These are phyloP conservation scores for Myopa testacea DNA, from an alignment of 2,888 invertebrate species.

Conservation along the genomic window DNA sequence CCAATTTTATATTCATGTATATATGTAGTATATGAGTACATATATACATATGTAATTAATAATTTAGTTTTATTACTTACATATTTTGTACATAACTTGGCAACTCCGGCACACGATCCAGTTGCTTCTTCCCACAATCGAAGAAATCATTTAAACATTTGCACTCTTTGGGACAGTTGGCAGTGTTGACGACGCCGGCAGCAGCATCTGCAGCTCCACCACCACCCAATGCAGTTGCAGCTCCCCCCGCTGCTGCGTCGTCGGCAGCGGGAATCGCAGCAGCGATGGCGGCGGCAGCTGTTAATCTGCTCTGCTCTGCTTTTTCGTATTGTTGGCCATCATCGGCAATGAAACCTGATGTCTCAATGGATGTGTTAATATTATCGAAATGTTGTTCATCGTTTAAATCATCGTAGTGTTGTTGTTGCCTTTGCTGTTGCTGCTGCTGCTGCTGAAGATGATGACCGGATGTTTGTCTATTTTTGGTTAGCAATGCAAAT, in stretches of 20 bases:
- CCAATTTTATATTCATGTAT: no score
- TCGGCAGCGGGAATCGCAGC: constrained; percentile 32
- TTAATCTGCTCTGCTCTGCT: constrained; percentile 52
- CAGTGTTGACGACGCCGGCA: constrained; percentile 58
- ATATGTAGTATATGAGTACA: no score
- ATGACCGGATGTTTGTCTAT: constrained; percentile 47
- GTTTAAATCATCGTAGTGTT: constrained; percentile 40
- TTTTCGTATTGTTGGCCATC: constrained; percentile 64
- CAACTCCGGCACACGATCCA: constrained; percentile 78
- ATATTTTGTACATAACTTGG: constrained; percentile 82
- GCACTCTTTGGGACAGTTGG: constrained; percentile 75
- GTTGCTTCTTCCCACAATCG: constrained; percentile 80
- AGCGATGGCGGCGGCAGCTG: constrained; percentile 50
- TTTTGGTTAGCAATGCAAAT: constrained; percentile 59
- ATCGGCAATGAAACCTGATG: constrained; percentile 61
- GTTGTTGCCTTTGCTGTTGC: constrained; percentile 37
- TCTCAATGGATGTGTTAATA: constrained; percentile 57
- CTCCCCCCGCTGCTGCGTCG: background rate
- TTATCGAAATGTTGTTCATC: constrained; percentile 25
- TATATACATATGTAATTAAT: no score
- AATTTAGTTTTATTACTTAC: constrained; percentile 69
- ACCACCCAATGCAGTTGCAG: constrained; percentile 43
- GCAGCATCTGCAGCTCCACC: constrained; percentile 40
- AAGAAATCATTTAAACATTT: constrained; percentile 79
- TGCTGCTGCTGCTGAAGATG: constrained; percentile 39